These are phyloP conservation scores for Stichodactyla mertensii DNA, from an alignment of 64 coral and sea anemone genomes.

Conservation along the genomic window DNA sequence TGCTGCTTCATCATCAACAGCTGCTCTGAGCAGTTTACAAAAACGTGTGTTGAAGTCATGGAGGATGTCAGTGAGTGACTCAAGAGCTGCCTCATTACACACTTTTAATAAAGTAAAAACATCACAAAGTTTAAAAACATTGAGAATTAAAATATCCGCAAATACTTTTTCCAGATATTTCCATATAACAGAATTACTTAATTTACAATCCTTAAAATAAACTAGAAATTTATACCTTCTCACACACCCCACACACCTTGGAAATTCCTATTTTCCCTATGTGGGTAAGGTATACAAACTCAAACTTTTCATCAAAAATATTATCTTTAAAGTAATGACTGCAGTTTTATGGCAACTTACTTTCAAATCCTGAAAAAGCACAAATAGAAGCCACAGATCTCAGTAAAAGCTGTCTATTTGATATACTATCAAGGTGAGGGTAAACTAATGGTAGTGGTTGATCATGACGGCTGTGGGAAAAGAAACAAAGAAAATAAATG, in stretches of 20 bases:
- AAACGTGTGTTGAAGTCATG: constrained; percentile 75
- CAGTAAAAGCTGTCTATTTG: constrained; percentile 72
- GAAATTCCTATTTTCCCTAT: too few species aligned
- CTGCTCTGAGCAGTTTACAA: constrained; percentile 66
- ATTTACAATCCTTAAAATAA: too few species aligned
- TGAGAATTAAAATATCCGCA: too few species aligned
- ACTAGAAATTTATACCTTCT: too few species aligned
- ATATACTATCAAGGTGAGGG: constrained; percentile 61
- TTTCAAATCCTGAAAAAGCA: constrained; percentile 83
- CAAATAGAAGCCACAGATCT: constrained; percentile 81
- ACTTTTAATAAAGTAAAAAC: constrained; percentile 14
- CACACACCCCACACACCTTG: too few species aligned
- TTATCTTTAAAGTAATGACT: too few species aligned
- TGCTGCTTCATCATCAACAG: constrained; percentile 68
- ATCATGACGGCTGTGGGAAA: constrained; percentile 25
- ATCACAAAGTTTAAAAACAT: not conserved
- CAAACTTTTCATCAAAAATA: too few species aligned
- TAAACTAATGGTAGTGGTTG: constrained; percentile 9
- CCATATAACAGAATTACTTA: too few species aligned
- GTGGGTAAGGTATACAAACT: too few species aligned
- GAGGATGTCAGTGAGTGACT: constrained; percentile 74
- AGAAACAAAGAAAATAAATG: not conserved
- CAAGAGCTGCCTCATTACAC: constrained; percentile 68
- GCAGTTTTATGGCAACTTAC: constrained; percentile 16
- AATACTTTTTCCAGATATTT: too few species aligned